Conservation (phyloP, 2,797 vertebrate genomes). For the Margarornis squamiger region DNA sequence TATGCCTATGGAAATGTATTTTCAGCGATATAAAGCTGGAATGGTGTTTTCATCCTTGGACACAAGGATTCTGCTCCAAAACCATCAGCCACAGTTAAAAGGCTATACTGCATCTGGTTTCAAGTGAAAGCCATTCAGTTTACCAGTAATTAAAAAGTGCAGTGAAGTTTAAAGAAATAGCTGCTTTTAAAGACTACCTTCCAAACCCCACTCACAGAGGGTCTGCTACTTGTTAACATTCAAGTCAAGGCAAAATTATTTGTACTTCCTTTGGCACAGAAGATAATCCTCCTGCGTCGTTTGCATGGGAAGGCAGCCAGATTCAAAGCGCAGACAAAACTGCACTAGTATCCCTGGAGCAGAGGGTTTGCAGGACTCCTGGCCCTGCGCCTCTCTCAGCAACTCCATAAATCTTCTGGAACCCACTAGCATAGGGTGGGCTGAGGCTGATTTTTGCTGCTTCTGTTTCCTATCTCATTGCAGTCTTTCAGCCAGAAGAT, state of each 20-base stretch:
- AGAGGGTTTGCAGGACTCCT: not conserved
- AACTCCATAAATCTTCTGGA: not conserved
- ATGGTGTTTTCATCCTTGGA: not conserved
- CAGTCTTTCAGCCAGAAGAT: slow-evolving; percentile 10
- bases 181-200: not conserved
- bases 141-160: not conserved
- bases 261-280: slow-evolving; percentile 12
- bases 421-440: not conserved
- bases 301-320: slow-evolving; percentile 43
- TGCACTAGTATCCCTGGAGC: not conserved
- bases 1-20: not conserved
- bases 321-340: not conserved
- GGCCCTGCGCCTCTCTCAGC: not conserved
- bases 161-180: not conserved
- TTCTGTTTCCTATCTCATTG: not conserved
- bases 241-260: slow-evolving; percentile 37
- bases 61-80: not conserved
- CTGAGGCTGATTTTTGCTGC: not conserved
- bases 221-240: slow-evolving; percentile 9
- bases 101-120: not conserved
- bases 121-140: not conserved
- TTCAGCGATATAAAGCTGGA: not conserved
- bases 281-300: not conserved
- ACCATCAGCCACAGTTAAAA: not conserved
- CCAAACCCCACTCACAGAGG: not conserved